Conservation (phyloP, 1,140 invertebrate genomes). For the Saxidomus purpurata region DNA sequence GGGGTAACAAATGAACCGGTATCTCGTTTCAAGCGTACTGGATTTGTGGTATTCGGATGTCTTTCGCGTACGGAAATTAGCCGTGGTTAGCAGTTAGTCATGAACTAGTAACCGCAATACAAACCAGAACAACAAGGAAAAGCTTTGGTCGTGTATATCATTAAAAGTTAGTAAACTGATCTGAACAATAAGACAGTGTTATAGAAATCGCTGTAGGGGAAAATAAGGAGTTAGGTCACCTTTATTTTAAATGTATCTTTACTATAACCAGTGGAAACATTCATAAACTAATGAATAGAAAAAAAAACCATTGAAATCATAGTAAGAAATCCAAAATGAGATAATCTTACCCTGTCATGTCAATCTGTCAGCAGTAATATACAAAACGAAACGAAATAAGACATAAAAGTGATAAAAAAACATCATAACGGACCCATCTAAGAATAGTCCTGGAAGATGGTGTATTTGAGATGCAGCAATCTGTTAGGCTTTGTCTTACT, state of each 20-base stretch:
- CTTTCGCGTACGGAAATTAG: neutral
- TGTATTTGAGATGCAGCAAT: too few relatives aligned
- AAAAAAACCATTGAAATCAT: too few relatives aligned
- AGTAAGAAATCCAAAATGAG: too few relatives aligned
- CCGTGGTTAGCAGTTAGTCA: neutral
- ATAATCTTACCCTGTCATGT: too few relatives aligned
- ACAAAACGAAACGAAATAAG: too few relatives aligned
- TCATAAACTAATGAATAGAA: too few relatives aligned
- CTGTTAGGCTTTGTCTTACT: too few relatives aligned
- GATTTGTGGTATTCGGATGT: neutral
- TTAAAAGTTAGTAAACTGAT: neutral
- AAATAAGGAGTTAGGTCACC: neutral
- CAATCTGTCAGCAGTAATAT: too few relatives aligned
- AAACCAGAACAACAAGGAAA: constrained; percentile 1
- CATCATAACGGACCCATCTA: too few relatives aligned
- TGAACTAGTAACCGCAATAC: neutral
- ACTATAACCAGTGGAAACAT: too few relatives aligned
- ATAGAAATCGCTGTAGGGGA: neutral
- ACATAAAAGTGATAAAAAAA: too few relatives aligned
- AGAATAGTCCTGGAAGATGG: too few relatives aligned
- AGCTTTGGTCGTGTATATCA: neutral
- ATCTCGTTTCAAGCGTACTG: neutral
- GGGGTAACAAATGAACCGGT: neutral
- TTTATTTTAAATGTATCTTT: neutral
- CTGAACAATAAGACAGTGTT: neutral